phyloP scores from a whole-genome alignment of 1,140 invertebrate genomes.

The Cyrtorhinus lividipennis region DNA sequence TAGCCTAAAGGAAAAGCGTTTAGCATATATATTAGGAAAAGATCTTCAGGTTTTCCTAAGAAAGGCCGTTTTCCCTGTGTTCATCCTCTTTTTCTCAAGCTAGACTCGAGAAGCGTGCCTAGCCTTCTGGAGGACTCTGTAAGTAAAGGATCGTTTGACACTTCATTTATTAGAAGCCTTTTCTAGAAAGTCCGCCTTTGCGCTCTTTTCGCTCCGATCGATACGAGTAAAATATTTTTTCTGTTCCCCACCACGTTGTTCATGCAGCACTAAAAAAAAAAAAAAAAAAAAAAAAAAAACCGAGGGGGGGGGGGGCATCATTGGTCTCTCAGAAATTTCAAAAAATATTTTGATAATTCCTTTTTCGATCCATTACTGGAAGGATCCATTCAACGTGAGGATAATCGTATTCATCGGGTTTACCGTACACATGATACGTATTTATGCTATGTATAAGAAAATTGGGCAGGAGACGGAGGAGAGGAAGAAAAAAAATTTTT shows the following conservation, averaged over 20 bases:
- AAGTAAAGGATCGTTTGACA: background rate
- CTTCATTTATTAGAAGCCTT: background rate
- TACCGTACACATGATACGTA: too few species aligned
- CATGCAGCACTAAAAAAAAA: too few species aligned
- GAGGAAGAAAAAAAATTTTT: background rate
- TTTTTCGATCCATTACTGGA: too few species aligned
- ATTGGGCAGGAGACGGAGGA: background rate
- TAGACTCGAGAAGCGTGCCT: background rate
- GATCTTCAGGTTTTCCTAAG: background rate
- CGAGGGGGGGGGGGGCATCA: too few species aligned
- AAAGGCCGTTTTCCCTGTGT: background rate
- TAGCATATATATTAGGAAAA: background rate
- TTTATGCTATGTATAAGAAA: background rate
- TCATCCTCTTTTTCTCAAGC: background rate
- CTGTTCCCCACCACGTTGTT: too few species aligned
- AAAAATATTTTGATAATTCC: too few species aligned
- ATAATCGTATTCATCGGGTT: constrained; percentile 4
- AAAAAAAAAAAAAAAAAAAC: too few species aligned
- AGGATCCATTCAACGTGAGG: too few species aligned
- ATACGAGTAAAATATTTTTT: background rate
- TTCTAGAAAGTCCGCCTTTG: too few species aligned
- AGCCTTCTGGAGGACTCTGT: background rate
- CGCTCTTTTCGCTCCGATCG: background rate
- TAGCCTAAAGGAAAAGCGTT: background rate
- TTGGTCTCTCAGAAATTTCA: too few species aligned